phyloP scores from a whole-genome alignment of 2,888 invertebrate genomes.

The Melieria omissa region DNA sequence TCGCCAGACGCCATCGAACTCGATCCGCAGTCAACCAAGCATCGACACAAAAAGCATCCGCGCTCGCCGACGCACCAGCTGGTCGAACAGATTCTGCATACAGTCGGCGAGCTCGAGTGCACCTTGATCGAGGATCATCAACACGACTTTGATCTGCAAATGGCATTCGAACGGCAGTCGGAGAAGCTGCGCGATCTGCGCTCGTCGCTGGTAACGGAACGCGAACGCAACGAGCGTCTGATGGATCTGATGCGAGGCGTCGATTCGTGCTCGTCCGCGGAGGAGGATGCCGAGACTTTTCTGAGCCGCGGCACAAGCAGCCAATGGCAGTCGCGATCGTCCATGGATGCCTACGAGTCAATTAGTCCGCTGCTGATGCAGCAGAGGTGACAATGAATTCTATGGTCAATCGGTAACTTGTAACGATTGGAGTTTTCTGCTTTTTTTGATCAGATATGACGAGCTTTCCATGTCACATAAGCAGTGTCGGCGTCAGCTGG shows the following conservation, averaged over 20 bases:
- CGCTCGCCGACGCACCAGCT: conserved; percentile 25
- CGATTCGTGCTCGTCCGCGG: conserved; percentile 51
- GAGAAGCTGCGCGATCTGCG: conserved; percentile 54
- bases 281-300: conserved; percentile 39
- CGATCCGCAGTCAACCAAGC: background rate
- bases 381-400: conserved; percentile 48
- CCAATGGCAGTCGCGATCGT: conserved; percentile 42
- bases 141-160: conserved; percentile 54
- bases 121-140: conserved; percentile 57
- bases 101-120: conserved; percentile 56
- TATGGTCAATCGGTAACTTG: background rate
- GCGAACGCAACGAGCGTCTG: conserved; percentile 57
- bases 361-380: conserved; percentile 61
- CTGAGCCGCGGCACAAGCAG: conserved; percentile 34
- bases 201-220: conserved; percentile 56
- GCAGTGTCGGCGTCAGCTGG: conserved; percentile 55
- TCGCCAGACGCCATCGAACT: background rate
- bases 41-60: background rate
- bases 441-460: conserved; percentile 52
- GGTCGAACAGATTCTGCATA: conserved; percentile 45
- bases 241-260: conserved; percentile 56
- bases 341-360: conserved; percentile 49
- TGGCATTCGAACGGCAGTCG: conserved; percentile 54
- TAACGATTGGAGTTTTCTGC: background rate
- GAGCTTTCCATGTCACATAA: conserved; percentile 57